A percentile compares a stretch with the other conserved stretches of the same genome.
phyloP scores from a whole-genome alignment of 2,888 invertebrate species.

The Lutraria lutraria region DNA sequence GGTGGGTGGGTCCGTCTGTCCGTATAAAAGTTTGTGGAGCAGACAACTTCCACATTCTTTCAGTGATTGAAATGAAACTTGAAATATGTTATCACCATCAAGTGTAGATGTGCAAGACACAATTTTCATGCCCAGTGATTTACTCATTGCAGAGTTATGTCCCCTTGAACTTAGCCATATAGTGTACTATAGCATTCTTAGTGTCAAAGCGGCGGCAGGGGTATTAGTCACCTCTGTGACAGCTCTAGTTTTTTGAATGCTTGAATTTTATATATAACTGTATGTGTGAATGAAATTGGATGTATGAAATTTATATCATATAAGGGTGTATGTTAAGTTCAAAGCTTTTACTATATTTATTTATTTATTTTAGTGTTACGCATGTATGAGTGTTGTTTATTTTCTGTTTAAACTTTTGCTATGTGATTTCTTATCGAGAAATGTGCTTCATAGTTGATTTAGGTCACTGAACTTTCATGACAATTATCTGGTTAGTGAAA shows the following conservation, averaged over 20 bases:
- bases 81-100: too few species aligned
- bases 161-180: too few species aligned
- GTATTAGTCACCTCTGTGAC: too few species aligned
- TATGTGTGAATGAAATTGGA: background rate
- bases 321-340: background rate
- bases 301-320: background rate
- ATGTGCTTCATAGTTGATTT: background rate
- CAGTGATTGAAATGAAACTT: too few species aligned
- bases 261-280: background rate
- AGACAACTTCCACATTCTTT: too few species aligned
- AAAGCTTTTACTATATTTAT: background rate
- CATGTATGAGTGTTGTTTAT: background rate
- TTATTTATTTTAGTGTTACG: constrained; percentile 2
- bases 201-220: too few species aligned
- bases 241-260: background rate
- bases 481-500: background rate
- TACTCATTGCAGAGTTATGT: too few species aligned
- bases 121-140: too few species aligned
- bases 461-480: background rate
- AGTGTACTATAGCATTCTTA: too few species aligned
- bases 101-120: too few species aligned
- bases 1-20: too few species aligned
- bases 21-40: too few species aligned
- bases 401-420: background rate
- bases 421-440: background rate